Conservation (phyloP, 2,888 invertebrate genomes). For the Rhaphigaster nebulosa region DNA sequence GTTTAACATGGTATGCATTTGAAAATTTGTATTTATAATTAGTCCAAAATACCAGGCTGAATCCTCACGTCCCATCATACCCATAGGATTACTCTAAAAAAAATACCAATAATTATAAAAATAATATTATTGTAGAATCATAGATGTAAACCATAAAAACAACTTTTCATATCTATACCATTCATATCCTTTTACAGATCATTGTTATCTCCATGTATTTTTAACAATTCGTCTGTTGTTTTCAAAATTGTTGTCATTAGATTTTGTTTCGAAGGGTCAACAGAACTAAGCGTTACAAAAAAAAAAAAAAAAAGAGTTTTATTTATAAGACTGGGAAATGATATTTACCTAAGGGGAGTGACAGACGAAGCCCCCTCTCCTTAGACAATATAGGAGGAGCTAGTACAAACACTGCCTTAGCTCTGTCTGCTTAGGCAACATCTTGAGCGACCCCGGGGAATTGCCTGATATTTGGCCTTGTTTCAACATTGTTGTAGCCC, state of each 20-base stretch:
- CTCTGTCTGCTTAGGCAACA: constrained; percentile 25
- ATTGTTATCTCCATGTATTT: no score
- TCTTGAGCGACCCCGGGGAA: constrained; percentile 17
- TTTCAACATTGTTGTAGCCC: constrained; percentile 25
- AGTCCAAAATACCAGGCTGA: no score
- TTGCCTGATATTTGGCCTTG: constrained; percentile 12
- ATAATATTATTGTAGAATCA: no score
- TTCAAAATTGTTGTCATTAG: background rate
- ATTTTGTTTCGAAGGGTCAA: background rate
- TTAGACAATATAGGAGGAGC: constrained; percentile 35
- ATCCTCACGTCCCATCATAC: no score
- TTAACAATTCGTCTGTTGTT: no score
- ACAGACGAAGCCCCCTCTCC: background rate
- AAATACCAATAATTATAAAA: no score
- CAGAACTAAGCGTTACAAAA: background rate
- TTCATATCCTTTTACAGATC: no score
- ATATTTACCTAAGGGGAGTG: constrained; percentile 18
- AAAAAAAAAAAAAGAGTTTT: background rate
- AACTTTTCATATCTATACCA: no score
- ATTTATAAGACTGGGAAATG: constrained; percentile 36
- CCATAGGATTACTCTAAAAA: no score
- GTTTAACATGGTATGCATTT: no score
- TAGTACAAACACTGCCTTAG: constrained; percentile 28
- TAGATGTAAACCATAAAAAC: no score
- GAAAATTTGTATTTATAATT: no score